Conservation (phyloP, 1,140 invertebrate species). For the Drosophila paulistorum region DNA sequence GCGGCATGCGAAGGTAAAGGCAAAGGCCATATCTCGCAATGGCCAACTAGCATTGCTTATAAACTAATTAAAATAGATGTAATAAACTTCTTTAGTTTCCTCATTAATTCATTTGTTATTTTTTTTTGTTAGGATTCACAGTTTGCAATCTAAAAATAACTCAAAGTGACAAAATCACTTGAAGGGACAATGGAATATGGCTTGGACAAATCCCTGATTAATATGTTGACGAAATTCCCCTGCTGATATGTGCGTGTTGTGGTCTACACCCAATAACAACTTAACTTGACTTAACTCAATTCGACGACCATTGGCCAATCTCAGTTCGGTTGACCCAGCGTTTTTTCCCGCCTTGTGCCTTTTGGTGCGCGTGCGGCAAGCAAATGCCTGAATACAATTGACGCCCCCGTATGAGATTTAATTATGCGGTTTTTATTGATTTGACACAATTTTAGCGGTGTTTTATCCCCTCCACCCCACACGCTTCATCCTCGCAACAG, state of each 20-base stretch:
- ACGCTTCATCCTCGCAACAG: conserved; percentile 10
- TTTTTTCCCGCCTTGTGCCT: conserved; percentile 22
- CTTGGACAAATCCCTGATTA: conserved; percentile 1
- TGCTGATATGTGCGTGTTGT: conserved; percentile 28
- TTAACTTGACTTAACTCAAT: conserved; percentile 18
- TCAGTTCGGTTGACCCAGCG: conserved; percentile 65
- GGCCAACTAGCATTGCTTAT: not conserved
- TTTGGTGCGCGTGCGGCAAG: conserved; percentile 34
- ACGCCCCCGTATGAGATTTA: conserved; percentile 70
- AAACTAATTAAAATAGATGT: not conserved
- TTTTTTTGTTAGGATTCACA: not conserved
- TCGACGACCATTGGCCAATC: conserved; percentile 62
- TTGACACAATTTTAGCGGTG: conserved; percentile 79
- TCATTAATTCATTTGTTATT: not conserved
- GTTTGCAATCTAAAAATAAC: conserved; percentile 1
- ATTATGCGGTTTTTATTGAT: conserved; percentile 81
- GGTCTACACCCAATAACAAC: conserved; percentile 6
- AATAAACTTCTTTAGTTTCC: not conserved
- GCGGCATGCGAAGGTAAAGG: conserved; percentile 63
- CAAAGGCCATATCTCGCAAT: conserved; percentile 35
- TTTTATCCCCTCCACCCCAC: conserved; percentile 18
- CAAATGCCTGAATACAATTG: conserved; percentile 27
- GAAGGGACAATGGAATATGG: not conserved
- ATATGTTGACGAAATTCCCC: conserved; percentile 42
- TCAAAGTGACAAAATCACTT: not conserved